Evolutionary conservation across 2,888 invertebrate genomes (phyloP).

Genomic region (Palloptera scutellata): DNA sequence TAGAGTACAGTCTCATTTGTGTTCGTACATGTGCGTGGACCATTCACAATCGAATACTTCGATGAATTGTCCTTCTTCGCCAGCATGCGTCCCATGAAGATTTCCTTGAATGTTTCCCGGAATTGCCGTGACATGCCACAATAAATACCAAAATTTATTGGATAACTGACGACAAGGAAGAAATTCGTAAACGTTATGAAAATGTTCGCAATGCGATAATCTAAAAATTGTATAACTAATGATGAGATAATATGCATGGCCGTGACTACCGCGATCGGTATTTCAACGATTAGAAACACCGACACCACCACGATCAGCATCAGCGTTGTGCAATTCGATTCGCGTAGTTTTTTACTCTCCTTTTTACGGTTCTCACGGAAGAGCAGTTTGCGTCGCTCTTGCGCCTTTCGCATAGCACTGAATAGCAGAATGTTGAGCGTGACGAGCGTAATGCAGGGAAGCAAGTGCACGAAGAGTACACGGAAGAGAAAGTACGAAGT

Average conservation of each 20-base stretch:
- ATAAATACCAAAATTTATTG: constrained; percentile 94
- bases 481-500: constrained; percentile 85
- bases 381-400: constrained; percentile 77
- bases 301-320: constrained; percentile 90
- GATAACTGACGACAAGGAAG: constrained; percentile 89
- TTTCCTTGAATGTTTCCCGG: constrained; percentile 89
- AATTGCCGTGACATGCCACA: constrained; percentile 96
- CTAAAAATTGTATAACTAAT: constrained; percentile 74
- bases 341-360: constrained; percentile 78
- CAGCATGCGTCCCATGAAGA: constrained; percentile 69
- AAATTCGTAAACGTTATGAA: constrained; percentile 87
- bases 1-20: constrained; percentile 81
- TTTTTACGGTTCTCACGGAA: constrained; percentile 80
- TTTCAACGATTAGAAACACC: constrained; percentile 83
- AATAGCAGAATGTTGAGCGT: constrained; percentile 89
- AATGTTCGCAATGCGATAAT: constrained; percentile 80
- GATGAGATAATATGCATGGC: constrained; percentile 84
- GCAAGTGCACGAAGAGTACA: constrained; percentile 88
- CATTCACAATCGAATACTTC: constrained; percentile 82
- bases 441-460: constrained; percentile 88
- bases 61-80: constrained; percentile 75
- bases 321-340: constrained; percentile 83
- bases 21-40: constrained; percentile 83
- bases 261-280: constrained; percentile 84
- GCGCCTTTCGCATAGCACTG: constrained; percentile 84